Percentiles rank a stretch among this genome's conserved stretches.
These are phyloP conservation scores for Megalonaias nervosa DNA, from an alignment of 1,140 invertebrate species.

Conservation along the genomic window DNA sequence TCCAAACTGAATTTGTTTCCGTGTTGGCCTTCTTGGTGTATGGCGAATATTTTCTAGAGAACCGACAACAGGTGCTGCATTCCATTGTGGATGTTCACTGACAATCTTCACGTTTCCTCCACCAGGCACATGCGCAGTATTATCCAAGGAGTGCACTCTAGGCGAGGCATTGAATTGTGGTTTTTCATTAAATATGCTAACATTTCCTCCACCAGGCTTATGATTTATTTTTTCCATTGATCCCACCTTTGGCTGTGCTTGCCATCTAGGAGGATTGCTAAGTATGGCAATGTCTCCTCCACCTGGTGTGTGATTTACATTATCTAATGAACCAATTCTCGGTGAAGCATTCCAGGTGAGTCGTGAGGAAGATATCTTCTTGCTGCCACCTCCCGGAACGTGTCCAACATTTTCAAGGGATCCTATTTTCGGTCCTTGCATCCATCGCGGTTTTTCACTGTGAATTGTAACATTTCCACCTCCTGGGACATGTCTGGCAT, in stretches of 20 bases:
- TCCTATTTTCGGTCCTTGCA: conserved; percentile 53
- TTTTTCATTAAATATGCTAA: conserved; percentile 53
- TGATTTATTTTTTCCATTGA: conserved; percentile 75
- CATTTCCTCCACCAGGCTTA: conserved; percentile 52
- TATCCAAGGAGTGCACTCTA: conserved; percentile 79
- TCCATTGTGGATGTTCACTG: conserved; percentile 90
- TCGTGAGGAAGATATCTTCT: conserved; percentile 39
- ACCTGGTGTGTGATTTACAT: conserved; percentile 54
- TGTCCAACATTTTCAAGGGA: conserved; percentile 62
- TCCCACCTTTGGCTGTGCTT: conserved; percentile 56
- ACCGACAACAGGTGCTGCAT: conserved; percentile 73
- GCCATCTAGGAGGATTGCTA: conserved; percentile 46
- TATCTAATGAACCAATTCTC: conserved; percentile 59
- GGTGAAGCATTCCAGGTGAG: conserved; percentile 43
- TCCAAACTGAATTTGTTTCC: too few relatives aligned
- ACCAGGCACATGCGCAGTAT: conserved; percentile 74
- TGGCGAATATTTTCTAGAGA: conserved; percentile 75
- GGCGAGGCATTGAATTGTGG: conserved; percentile 57
- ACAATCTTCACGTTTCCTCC: conserved; percentile 54
- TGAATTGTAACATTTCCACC: conserved; percentile 33
- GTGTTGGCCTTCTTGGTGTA: conserved; percentile 11
- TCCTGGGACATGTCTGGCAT: conserved; percentile 33
- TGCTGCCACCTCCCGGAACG: conserved; percentile 56
- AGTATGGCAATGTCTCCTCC: conserved; percentile 58
- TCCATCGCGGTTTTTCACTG: conserved; percentile 74